phyloP scores from a whole-genome alignment of 1,140 invertebrate genomes.

The Drosophila ficusphila region DNA sequence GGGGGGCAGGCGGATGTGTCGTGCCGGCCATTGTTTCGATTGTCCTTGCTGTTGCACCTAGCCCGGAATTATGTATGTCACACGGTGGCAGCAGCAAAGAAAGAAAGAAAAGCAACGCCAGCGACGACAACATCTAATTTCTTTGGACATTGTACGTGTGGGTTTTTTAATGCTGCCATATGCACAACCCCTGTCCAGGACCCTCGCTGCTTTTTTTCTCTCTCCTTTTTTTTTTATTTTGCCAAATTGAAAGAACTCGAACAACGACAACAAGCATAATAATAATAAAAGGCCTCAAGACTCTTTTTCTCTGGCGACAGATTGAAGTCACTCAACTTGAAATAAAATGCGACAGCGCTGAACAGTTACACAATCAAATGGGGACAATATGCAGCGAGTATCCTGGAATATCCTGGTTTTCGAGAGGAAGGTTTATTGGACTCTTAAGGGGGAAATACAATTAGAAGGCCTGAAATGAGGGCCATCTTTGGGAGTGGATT shows the following conservation, averaged over 20 bases:
- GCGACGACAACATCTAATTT: conserved; percentile 71
- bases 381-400: conserved; percentile 55
- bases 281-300: conserved; percentile 76
- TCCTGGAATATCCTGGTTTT: conserved; percentile 29
- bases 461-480: too few species aligned
- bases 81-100: conserved; percentile 39
- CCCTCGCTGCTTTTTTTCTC: too few species aligned
- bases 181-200: conserved; percentile 71
- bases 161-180: conserved; percentile 84
- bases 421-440: conserved; percentile 1
- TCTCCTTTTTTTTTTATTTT: conserved; percentile 46
- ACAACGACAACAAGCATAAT: conserved; percentile 55
- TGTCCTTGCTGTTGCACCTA: conserved; percentile 72
- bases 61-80: conserved; percentile 74
- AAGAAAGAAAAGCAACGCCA: not conserved
- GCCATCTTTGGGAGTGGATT: too few species aligned
- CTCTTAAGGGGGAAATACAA: not conserved
- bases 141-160: conserved; percentile 80
- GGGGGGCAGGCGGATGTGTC: conserved; percentile 30
- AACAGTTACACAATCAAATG: conserved; percentile 79
- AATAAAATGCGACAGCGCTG: conserved; percentile 78
- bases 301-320: conserved; percentile 68
- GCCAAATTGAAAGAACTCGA: conserved; percentile 59
- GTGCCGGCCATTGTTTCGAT: conserved; percentile 71
- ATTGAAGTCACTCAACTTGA: conserved; percentile 84